Base-by-base conservation (phyloP, 2,888 invertebrate species). In the Ecdyonurus torrentis region DNA sequence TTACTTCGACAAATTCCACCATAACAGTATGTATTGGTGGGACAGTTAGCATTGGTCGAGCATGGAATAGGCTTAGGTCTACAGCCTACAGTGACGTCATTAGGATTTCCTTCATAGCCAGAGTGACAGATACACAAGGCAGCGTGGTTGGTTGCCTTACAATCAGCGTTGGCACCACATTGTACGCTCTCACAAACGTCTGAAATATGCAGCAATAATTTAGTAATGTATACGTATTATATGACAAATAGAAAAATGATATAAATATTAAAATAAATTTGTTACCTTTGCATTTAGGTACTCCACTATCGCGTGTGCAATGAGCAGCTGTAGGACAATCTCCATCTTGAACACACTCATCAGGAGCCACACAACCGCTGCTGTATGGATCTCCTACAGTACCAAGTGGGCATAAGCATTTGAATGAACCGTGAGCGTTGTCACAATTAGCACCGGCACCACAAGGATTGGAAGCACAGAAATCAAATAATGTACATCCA, bases 111-210 rank as follows among this genome's bases (percentile, higher is more conserved):
- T 72, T 85, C 81, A 71, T 87, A 93, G 63, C 89, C 91, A 67
- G 77, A 73, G 69, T 84, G 83, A 73, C 93, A 93, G 69, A 83
- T 83, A 72, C 94, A 94, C 69, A 83, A 81, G 18, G 85, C 87
- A 52, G 78, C 78, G 73, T 93, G 93, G 70, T 87, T 83, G 63
- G 81, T 77, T 65, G 90, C 84, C 64, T 83, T 73, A 73, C 94
- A 94, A 72, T 91, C 90, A 25, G 93, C 82, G 74, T 93, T 93
- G 2, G 83, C 81, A 63, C 91, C 91, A 76, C 94, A 94, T 66
- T 79, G 78, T 0, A 84, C 79, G 68, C 81, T 82, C 69, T 89
- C 85, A 73, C 93, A 93, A 25, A 87, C 89, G 76, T 89, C 86
- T 82, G 68, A 58, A 75, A 74, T n/a, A n/a, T n/a, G n/a, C n/a